A percentile compares a stretch with the other conserved stretches of the same genome.
These are phyloP conservation scores for Apotomis capreana DNA, from an alignment of 2,888 invertebrate species.

Conservation along the genomic window DNA sequence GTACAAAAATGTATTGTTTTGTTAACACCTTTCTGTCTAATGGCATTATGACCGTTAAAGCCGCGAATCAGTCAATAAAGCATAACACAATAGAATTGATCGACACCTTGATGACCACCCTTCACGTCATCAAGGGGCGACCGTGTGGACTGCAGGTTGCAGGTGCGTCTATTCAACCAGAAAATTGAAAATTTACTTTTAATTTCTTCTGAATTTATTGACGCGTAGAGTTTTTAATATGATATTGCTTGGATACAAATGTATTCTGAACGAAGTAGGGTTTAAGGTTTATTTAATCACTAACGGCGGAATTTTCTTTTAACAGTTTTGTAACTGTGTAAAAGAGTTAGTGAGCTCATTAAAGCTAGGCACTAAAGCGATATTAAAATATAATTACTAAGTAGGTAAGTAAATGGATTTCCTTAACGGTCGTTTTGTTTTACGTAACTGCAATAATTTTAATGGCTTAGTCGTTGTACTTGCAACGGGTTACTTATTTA, in stretches of 20 bases:
- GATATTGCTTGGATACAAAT: not conserved
- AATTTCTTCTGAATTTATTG: slow-evolving; percentile 2
- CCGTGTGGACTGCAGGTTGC: slow-evolving; percentile 3
- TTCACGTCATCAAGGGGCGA: not conserved
- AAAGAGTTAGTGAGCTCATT: too few relatives aligned
- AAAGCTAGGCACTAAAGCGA: too few relatives aligned
- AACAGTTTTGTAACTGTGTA: too few relatives aligned
- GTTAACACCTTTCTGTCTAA: not conserved
- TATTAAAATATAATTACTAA: too few relatives aligned
- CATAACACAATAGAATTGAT: not conserved
- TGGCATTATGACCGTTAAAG: slow-evolving; percentile 1
- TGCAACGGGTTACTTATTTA: too few relatives aligned
- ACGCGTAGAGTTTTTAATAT: not conserved
- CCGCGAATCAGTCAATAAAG: slow-evolving; percentile 16
- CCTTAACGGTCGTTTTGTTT: too few relatives aligned
- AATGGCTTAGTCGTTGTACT: too few relatives aligned
- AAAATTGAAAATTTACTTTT: slow-evolving; percentile 18
- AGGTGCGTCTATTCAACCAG: slow-evolving; percentile 9
- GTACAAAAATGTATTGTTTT: not conserved
- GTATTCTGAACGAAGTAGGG: too few relatives aligned
- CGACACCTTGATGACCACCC: slow-evolving; percentile 6
- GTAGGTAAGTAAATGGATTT: too few relatives aligned
- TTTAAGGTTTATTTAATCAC: too few relatives aligned
- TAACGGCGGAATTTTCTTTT: too few relatives aligned
- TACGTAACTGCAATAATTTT: too few relatives aligned